Evolutionary conservation across 2,888 invertebrate genomes (phyloP).

Genomic region (Ditula angustiorana): DNA sequence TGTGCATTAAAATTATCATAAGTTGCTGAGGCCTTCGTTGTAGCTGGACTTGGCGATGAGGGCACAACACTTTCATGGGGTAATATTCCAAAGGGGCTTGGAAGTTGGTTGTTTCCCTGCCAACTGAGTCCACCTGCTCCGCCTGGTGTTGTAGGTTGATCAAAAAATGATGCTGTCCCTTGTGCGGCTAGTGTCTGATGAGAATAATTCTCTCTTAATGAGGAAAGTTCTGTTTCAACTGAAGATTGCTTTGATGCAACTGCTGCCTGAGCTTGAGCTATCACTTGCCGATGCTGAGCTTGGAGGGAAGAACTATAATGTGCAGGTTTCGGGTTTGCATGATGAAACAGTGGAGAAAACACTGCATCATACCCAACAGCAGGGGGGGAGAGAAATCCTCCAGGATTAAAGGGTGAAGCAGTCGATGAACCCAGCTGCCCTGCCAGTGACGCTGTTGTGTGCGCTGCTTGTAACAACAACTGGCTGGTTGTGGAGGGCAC

Average conservation of each 20-base stretch:
- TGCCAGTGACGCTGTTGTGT: slow-evolving; percentile 86
- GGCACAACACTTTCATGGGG: slow-evolving; percentile 92
- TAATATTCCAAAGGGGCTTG: slow-evolving; percentile 91
- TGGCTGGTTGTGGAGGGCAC: slow-evolving; percentile 88
- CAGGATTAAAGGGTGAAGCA: slow-evolving; percentile 88
- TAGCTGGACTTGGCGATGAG: slow-evolving; percentile 86
- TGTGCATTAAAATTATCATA: slow-evolving; percentile 91
- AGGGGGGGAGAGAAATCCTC: slow-evolving; percentile 90
- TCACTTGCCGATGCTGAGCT: slow-evolving; percentile 89
- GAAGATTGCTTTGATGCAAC: slow-evolving; percentile 85
- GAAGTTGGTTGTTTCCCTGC: slow-evolving; percentile 90
- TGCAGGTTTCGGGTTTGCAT: slow-evolving; percentile 90
- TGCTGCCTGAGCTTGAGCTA: slow-evolving; percentile 84
- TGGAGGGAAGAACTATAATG: slow-evolving; percentile 88
- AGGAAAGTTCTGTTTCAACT: slow-evolving; percentile 84
- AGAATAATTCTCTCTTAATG: slow-evolving; percentile 86
- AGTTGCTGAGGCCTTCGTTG: slow-evolving; percentile 84
- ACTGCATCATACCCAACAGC: slow-evolving; percentile 93
- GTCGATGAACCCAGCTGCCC: slow-evolving; percentile 87
- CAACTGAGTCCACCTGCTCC: slow-evolving; percentile 86
- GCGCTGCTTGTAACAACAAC: slow-evolving; percentile 88
- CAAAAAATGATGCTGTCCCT: slow-evolving; percentile 87
- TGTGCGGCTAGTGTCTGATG: slow-evolving; percentile 86
- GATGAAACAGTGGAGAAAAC: slow-evolving; percentile 93
- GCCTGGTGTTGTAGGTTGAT: slow-evolving; percentile 86